Evolutionary conservation across 2,888 invertebrate genomes (phyloP).

Genomic region (Ophioninae sp.): DNA sequence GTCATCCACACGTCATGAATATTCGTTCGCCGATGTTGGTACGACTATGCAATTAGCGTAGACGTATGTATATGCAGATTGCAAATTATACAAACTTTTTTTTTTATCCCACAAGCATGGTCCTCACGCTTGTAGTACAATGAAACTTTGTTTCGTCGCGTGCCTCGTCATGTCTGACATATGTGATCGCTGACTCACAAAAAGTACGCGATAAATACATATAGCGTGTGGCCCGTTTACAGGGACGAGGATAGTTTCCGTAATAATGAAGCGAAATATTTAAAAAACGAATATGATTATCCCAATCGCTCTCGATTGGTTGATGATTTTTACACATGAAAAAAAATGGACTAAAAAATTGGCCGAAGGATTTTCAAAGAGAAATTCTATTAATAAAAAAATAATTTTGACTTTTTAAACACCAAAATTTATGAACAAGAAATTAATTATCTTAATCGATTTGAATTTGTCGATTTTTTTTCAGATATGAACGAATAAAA

Average conservation of each 20-base stretch:
- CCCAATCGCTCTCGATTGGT: not conserved
- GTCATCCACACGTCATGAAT: not conserved
- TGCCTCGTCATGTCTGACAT: conserved; percentile 13
- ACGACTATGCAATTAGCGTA: not conserved
- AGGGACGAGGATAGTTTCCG: not conserved
- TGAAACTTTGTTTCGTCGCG: conserved; percentile 18
- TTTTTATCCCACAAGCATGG: not conserved
- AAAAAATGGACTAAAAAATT: too few species aligned
- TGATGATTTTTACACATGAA: too few species aligned
- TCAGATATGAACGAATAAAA: too few species aligned
- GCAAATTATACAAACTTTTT: not conserved
- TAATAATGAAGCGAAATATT: not conserved
- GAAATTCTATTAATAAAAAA: too few species aligned
- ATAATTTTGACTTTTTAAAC: too few species aligned
- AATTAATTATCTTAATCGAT: too few species aligned
- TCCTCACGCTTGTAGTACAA: not conserved
- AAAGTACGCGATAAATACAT: not conserved
- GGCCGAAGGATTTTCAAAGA: too few species aligned
- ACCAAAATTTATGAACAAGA: too few species aligned
- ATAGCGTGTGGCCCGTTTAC: too few species aligned
- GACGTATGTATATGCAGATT: not conserved
- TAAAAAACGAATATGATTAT: not conserved
- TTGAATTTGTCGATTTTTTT: too few species aligned
- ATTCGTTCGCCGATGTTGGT: not conserved
- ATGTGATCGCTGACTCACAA: conserved; percentile 25